phyloP scores from a whole-genome alignment of 2,797 vertebrate species.

The Sebastes kiyomatsui region DNA sequence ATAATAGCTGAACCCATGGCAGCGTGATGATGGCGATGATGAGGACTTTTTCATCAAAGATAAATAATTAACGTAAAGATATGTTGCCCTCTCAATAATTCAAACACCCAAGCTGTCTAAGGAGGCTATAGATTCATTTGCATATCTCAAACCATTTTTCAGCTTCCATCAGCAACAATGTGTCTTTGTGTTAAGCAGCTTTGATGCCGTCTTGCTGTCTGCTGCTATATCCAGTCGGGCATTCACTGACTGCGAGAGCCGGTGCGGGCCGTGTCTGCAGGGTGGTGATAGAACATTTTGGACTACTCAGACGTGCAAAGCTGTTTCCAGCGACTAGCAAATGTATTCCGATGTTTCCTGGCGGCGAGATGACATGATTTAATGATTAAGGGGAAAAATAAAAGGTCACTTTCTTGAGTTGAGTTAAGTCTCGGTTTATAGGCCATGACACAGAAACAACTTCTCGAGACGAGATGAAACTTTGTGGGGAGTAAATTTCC shows the following conservation, averaged over 20 bases:
- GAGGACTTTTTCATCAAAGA: slow-evolving; percentile 27
- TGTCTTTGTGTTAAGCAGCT: slow-evolving; percentile 34
- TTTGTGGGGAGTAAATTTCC: not conserved
- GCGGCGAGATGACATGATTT: not conserved
- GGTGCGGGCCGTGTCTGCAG: slow-evolving; percentile 27
- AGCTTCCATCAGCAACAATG: slow-evolving; percentile 19
- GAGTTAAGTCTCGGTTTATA: not conserved
- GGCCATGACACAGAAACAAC: not conserved
- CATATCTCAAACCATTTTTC: slow-evolving; percentile 30
- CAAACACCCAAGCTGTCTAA: slow-evolving; percentile 61
- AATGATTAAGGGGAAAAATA: not conserved
- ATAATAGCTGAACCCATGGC: not conserved
- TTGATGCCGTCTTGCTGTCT: slow-evolving; percentile 19
- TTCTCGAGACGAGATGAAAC: not conserved
- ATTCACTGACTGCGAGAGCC: not conserved
- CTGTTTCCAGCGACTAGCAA: not conserved
- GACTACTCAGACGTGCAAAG: not conserved
- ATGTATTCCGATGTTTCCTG: not conserved
- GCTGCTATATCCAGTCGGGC: not conserved
- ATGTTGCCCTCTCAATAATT: slow-evolving; percentile 70
- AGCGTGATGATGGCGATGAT: not conserved
- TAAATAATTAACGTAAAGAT: slow-evolving; percentile 69
- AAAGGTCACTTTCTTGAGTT: not conserved
- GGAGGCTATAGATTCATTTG: slow-evolving; percentile 45
- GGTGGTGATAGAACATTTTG: not conserved